Evolutionary conservation across 1,140 invertebrate species (phyloP), one percentile per base, ranked within the genome.

Genomic region (Polyergus mexicanus): DNA sequence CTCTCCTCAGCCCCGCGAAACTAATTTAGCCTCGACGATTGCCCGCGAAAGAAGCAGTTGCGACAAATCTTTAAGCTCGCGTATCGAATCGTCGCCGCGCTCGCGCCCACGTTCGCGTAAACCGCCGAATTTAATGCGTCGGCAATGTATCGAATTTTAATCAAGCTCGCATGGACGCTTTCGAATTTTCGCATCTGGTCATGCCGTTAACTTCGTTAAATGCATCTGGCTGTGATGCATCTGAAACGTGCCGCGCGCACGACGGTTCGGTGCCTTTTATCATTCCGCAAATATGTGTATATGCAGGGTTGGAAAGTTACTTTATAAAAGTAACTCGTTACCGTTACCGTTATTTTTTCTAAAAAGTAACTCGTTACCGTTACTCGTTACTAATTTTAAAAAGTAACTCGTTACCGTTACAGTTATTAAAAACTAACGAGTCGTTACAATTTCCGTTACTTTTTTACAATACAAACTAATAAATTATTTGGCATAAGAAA

Each of bases 51-150:
- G 44, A 32, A 51, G 13, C 56, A 41, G 13, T 62, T 60, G 54
- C 54, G 66, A 83, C 78, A 38, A 72, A 68, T 72, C 84, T 83
- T 83, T 19, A 19, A 16, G 2, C 74, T 58, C 74, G 38, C 54
- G 6, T 19, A 32, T 35, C 47, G 77, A 47, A 2, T 71, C 65
- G 63, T 32, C 47, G 65, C 77, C 32, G 7, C 47, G 78, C 41
- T 68, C 78, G 32, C 32, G 32, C 3, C 3, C 32, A 32, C 32
- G 66, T 72, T 72, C 78, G 68, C 78, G 78, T 44, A 83, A 83
- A 83, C 68, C 78, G 56, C 78, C 78, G 68, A 83, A 72, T 83
- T 83, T 83, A 83, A 83, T 83, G 78, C 78, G 78, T 83, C 78
- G 72, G 78, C 78, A 68, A 68, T 83, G 68, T 72, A 83, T 83